Evolutionary conservation across 2,888 invertebrate species (phyloP), one percentile per base, ranked within the genome.

Genomic region (Hetaerina titia): DNA sequence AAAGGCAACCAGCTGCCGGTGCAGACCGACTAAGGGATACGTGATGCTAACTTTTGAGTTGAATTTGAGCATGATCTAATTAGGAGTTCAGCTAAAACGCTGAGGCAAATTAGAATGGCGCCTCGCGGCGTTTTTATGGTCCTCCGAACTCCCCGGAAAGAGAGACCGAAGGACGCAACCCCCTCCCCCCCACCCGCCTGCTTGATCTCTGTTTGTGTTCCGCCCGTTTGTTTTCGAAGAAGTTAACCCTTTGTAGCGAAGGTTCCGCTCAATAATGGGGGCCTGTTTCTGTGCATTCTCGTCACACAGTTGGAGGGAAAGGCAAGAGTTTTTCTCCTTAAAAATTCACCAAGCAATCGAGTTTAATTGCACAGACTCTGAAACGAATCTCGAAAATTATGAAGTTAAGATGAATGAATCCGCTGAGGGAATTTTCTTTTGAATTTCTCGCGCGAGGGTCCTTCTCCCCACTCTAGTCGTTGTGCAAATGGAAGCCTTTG

Each of bases 181-280:
- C 74, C 31, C 8, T 11, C 74, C 74, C n/a, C 74, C n/a, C 81
- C 11, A 11, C 69, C 69, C 69, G 19, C 22, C 45, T 45, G 45
- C 81, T 9, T 25, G 81, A 81, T 11, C 13, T 31, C 31, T 31
- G 31, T 31, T 81, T 81, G 81, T 11, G 31, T 22, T 81, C 81
- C 81, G 81, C 81, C n/a, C 81, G 81, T 81, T 81, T 81, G 81
- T 81, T 81, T 81, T 81, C 81, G 81, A 81, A 81, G 31, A 81
- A 81, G 9, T 81, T 81, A 31, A 81, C 8, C 81, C 81, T 81
- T 81, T 81, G 25, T 81, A 81, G 31, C 13, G 81, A 81, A 81
- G 81, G 13, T 25, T 15, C 11, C 25, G 81, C 81, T 81, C 25
- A 13, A 31, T 81, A 81, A 81, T 81, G 81, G 31, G 31, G 31